Percentiles rank a stretch among this genome's conserved stretches.
Evolutionary conservation across 2,888 invertebrate genomes (phyloP).

Genomic region (Apamea monoglypha): DNA sequence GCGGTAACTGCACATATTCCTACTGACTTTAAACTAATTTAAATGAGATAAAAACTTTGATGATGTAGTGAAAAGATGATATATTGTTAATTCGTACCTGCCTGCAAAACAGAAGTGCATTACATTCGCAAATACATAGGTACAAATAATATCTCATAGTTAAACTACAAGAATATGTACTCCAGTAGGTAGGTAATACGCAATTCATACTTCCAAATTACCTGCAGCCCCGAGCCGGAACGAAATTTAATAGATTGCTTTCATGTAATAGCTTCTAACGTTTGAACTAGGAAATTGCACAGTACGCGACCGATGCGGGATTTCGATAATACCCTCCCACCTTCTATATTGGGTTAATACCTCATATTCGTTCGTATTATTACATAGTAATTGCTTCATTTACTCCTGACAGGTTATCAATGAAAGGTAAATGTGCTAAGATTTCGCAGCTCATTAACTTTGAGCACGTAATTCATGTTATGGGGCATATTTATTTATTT

Average conservation of each 20-base stretch:
- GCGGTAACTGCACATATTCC: background rate
- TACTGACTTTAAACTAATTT: background rate
- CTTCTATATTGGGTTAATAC: conserved; percentile 41
- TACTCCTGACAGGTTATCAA: conserved; percentile 45
- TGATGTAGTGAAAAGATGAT: background rate
- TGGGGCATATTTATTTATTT: conserved; percentile 38
- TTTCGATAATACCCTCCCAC: conserved; percentile 49
- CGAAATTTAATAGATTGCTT: conserved; percentile 71
- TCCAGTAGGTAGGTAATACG: conserved; percentile 30
- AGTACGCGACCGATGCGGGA: conserved; percentile 56
- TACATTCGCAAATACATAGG: background rate
- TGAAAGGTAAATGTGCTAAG: conserved; percentile 44
- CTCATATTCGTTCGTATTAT: conserved; percentile 43
- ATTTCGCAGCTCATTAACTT: conserved; percentile 49
- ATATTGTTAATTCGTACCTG: background rate
- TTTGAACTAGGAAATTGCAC: conserved; percentile 73
- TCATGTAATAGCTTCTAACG: conserved; percentile 69
- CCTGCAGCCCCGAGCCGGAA: conserved; percentile 56
- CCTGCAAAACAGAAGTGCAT: background rate
- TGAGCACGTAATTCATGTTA: conserved; percentile 40
- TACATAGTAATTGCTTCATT: conserved; percentile 62
- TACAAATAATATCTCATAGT: background rate
- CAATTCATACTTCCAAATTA: conserved; percentile 50
- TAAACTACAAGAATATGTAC: conserved; percentile 21
- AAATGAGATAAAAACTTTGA: background rate